Conservation (phyloP, 2,797 vertebrate genomes). For the Pangasius djambal region DNA sequence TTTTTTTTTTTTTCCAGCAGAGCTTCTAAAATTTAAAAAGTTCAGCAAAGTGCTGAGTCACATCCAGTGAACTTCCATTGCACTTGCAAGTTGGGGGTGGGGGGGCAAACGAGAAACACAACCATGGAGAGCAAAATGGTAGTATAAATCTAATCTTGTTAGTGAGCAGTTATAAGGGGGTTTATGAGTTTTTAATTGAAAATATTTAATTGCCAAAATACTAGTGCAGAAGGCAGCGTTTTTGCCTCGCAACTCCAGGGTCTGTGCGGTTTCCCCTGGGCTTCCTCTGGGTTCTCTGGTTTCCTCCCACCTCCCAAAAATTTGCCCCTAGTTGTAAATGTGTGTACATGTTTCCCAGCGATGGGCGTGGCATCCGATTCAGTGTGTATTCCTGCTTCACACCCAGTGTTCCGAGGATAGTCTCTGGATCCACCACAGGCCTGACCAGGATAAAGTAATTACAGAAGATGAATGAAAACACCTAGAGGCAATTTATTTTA, state of each 20-base stretch:
- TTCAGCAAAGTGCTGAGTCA: background rate
- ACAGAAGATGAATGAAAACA: background rate
- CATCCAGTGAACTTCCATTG: background rate
- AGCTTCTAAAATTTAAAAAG: background rate
- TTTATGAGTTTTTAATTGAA: background rate
- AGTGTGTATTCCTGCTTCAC: background rate
- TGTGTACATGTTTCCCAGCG: background rate
- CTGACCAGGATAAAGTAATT: background rate
- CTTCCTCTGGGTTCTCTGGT: constrained; percentile 1
- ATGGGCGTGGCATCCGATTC: background rate
- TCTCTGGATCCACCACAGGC: background rate
- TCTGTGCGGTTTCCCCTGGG: background rate
- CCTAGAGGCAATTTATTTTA: background rate
- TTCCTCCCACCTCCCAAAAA: background rate
- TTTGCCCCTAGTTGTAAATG: background rate
- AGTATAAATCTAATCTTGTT: background rate
- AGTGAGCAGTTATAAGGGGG: background rate
- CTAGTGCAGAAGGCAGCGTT: background rate
- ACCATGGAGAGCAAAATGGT: background rate
- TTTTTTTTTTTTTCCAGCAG: background rate
- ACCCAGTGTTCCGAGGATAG: background rate
- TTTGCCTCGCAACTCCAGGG: background rate
- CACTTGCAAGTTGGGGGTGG: background rate
- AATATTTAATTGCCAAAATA: background rate
- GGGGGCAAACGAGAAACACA: background rate